A percentile compares a stretch with the other conserved stretches of the same genome.
Conservation (phyloP, 2,888 invertebrate genomes). For the Meghimatium bilineatum region DNA sequence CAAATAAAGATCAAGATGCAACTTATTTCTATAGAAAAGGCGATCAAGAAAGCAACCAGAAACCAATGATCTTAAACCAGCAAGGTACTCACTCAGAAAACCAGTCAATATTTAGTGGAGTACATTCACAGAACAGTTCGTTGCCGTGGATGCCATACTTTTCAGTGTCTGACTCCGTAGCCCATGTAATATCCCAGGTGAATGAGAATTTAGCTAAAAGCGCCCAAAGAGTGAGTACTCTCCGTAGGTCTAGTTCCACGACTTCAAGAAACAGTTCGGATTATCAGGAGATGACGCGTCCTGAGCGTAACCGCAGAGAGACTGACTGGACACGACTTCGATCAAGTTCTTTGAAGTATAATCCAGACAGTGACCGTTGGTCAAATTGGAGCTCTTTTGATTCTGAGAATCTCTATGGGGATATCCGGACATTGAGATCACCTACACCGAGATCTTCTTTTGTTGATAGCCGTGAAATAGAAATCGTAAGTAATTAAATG, state of each 20-base stretch:
- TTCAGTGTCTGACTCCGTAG: constrained; percentile 48
- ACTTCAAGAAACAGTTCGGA: constrained; percentile 55
- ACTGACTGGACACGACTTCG: constrained; percentile 69
- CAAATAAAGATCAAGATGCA: no score
- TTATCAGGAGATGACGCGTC: constrained; percentile 65
- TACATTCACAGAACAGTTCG: constrained; percentile 47
- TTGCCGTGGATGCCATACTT: constrained; percentile 24
- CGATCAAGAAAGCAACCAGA: no score
- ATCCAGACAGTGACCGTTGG: constrained; percentile 32
- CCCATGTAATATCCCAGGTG: constrained; percentile 53
- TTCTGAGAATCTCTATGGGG: constrained; percentile 49
- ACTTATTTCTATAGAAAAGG: no score
- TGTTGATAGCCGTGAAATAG: no score
- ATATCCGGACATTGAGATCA: no score
- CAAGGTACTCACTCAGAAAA: no score
- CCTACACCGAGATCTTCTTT: no score
- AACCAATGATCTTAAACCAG: no score
- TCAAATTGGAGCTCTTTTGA: constrained; percentile 53
- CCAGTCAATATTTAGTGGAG: background rate
- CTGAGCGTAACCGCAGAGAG: constrained; percentile 55
- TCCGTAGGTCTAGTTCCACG: constrained; percentile 64
- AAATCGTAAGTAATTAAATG: no score
- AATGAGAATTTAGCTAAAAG: constrained; percentile 56
- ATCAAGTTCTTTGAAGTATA: constrained; percentile 50
- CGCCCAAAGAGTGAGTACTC: constrained; percentile 63